Conservation (phyloP, 37 sponge, comb jelly and placozoan genomes). For the Ephydatia muelleri region DNA sequence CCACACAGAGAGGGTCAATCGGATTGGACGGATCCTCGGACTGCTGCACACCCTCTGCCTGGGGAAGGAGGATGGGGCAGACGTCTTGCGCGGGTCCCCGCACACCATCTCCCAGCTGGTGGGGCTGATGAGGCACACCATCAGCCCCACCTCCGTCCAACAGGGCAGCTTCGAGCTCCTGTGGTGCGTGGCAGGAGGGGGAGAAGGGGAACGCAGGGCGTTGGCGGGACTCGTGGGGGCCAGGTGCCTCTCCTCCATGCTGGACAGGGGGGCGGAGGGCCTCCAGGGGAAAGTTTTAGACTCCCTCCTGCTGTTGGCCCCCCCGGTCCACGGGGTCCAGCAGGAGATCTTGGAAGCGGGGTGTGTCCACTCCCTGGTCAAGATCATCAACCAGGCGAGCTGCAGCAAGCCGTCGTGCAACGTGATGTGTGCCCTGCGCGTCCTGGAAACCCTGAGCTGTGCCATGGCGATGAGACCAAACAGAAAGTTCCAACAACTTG, state of each 20-base stretch:
- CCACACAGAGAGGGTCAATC: neutral
- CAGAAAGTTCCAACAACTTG: neutral
- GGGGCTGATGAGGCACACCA: slow-evolving; percentile 1
- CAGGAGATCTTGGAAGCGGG: slow-evolving; percentile 15
- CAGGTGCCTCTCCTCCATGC: slow-evolving; percentile 2
- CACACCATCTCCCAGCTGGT: slow-evolving; percentile 7
- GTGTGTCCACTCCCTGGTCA: slow-evolving; percentile 13
- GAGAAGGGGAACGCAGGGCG: slow-evolving; percentile 7
- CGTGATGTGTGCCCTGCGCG: neutral
- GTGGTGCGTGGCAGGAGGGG: slow-evolving; percentile 17
- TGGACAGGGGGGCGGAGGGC: neutral
- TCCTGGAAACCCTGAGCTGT: slow-evolving; percentile 23
- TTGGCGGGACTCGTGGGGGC: slow-evolving; percentile 36
- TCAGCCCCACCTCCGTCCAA: slow-evolving; percentile 6
- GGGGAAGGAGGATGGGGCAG: slow-evolving; percentile 6
- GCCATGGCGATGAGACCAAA: slow-evolving; percentile 24
- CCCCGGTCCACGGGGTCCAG: slow-evolving; percentile 16
- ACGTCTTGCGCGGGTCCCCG: neutral
- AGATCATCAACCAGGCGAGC: neutral
- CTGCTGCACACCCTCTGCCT: slow-evolving; percentile 21
- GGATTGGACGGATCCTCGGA: neutral
- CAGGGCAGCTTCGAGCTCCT: slow-evolving; percentile 20
- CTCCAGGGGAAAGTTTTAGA: neutral
- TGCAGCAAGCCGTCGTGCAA: neutral
- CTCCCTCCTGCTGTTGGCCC: slow-evolving; percentile 16